Evolutionary conservation across 1,140 invertebrate genomes (phyloP).

Genomic region (Zaprionus ghesquierei): DNA sequence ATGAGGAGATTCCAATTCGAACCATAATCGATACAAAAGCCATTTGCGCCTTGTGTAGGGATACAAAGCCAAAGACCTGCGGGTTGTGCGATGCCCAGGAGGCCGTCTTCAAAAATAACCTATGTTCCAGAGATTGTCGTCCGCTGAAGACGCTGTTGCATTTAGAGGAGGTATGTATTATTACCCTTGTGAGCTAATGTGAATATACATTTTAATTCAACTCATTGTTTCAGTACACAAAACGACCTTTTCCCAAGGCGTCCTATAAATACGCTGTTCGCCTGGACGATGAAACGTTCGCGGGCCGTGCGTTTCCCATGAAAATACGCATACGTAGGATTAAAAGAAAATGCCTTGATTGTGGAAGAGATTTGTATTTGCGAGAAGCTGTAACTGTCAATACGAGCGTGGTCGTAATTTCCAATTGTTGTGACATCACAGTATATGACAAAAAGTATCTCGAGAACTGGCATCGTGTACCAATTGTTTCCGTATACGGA

Average conservation of each 20-base stretch:
- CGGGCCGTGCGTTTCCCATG: conserved; percentile 49
- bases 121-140: conserved; percentile 45
- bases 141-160: conserved; percentile 43
- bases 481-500: conserved; percentile 34
- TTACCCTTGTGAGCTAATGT: neutral
- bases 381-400: conserved; percentile 49
- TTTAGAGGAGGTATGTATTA: conserved; percentile 43
- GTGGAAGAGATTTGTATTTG: conserved; percentile 26
- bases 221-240: conserved; percentile 34
- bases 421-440: conserved; percentile 52
- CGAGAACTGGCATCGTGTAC: conserved; percentile 58
- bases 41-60: conserved; percentile 21
- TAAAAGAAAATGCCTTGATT: conserved; percentile 41
- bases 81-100: conserved; percentile 39
- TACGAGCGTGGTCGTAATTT: conserved; percentile 42
- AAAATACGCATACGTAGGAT: conserved; percentile 49
- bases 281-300: conserved; percentile 42
- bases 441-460: conserved; percentile 47
- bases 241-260: conserved; percentile 50
- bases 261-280: conserved; percentile 39
- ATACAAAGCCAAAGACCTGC: conserved; percentile 3
- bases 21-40: conserved; percentile 24
- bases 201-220: neutral
- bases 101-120: conserved; percentile 15
- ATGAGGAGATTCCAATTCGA: neutral